phyloP scores from a whole-genome alignment of 2,113 vertebrate species.

The Sceloporus undulatus region DNA sequence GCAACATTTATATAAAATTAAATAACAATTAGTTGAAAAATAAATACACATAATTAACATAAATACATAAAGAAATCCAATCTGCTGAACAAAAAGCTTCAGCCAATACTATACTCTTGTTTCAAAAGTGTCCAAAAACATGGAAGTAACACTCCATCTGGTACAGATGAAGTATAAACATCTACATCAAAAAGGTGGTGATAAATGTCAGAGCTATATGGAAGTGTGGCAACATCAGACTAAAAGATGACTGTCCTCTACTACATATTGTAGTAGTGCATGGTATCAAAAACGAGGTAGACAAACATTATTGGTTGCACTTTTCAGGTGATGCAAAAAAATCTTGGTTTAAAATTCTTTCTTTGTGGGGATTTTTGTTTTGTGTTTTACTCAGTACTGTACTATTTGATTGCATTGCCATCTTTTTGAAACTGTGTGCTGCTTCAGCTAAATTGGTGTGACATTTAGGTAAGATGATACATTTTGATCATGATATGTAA shows the following conservation, averaged over 20 bases:
- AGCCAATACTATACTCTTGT: conserved; percentile 88
- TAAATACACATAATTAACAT: conserved; percentile 97
- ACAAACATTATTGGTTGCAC: conserved; percentile 75
- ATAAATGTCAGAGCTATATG: conserved; percentile 67
- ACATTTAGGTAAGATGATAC: conserved; percentile 29
- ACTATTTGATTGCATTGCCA: conserved; percentile 36
- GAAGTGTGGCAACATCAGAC: conserved; percentile 61
- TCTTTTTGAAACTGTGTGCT: conserved; percentile 47
- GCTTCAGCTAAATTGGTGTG: conserved; percentile 40
- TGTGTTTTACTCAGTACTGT: conserved; percentile 47
- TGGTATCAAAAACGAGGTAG: conserved; percentile 89
- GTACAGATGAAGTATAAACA: conserved; percentile 69
- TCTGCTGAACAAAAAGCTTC: conserved; percentile 81
- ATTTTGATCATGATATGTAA: conserved; percentile 3
- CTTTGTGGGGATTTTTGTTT: conserved; percentile 12
- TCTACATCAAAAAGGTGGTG: conserved; percentile 61
- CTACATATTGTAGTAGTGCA: conserved; percentile 75
- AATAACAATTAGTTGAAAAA: conserved; percentile 92
- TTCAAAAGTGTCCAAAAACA: conserved; percentile 78
- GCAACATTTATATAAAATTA: conserved; percentile 89
- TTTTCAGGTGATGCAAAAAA: conserved; percentile 73
- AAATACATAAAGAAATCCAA: conserved; percentile 88
- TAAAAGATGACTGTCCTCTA: conserved; percentile 66
- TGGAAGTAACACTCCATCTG: conserved; percentile 73
- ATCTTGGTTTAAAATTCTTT: conserved; percentile 47